Percentiles rank a stretch among this genome's conserved stretches.
These are phyloP conservation scores for Eupeodes corollae DNA, from an alignment of 1,140 invertebrate species.

Conservation along the genomic window DNA sequence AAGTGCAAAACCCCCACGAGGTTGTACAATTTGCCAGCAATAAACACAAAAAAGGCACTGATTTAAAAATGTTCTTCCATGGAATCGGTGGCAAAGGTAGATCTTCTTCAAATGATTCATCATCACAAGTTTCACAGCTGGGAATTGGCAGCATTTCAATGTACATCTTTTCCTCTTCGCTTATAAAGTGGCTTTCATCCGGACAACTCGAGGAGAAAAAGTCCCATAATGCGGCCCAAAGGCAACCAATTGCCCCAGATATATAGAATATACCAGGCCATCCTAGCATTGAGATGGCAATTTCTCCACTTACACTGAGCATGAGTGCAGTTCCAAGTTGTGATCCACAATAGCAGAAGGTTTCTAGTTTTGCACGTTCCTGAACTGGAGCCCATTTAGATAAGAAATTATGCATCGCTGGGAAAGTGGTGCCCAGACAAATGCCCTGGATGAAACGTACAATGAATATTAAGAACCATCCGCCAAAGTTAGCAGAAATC, in stretches of 20 bases:
- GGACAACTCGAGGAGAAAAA: too few relatives aligned
- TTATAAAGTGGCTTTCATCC: constrained; percentile 39
- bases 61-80: constrained; percentile 67
- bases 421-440: neutral
- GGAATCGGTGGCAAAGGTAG: constrained; percentile 37
- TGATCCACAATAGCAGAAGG: neutral
- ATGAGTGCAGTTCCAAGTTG: constrained; percentile 31
- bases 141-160: constrained; percentile 39
- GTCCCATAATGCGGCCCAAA: neutral
- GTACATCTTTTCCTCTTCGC: constrained; percentile 46
- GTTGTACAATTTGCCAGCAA: constrained; percentile 76
- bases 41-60: constrained; percentile 71
- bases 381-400: neutral
- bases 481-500: constrained; percentile 30
- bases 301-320: constrained; percentile 51
- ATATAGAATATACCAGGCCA: neutral
- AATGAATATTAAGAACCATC: constrained; percentile 42
- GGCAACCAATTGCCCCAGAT: neutral
- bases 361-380: neutral
- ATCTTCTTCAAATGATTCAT: too few relatives aligned
- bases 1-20: constrained; percentile 86
- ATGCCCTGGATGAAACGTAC: constrained; percentile 45
- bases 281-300: constrained; percentile 25
- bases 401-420: neutral
- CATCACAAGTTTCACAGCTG: too few relatives aligned